Evolutionary conservation across 1,140 invertebrate species (phyloP).

Genomic region (Portunus trituberculatus): DNA sequence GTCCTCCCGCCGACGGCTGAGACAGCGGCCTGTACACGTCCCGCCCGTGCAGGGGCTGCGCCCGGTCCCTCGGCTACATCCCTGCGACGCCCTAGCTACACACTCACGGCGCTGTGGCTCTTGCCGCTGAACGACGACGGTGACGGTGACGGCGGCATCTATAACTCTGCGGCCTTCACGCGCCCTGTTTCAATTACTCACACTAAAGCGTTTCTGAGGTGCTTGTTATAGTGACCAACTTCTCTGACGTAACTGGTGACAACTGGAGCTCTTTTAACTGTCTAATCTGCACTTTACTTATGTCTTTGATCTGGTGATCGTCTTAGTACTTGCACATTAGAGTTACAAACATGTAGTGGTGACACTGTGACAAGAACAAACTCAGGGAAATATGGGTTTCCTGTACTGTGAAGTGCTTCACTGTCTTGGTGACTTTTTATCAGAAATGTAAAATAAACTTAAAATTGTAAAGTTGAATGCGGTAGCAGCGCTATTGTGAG

Average conservation of each 20-base stretch:
- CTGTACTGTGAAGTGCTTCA: neutral
- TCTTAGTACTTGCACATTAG: neutral
- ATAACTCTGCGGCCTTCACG: constrained; percentile 58
- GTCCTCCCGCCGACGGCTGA: constrained; percentile 41
- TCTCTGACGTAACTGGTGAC: neutral
- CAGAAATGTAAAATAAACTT: neutral
- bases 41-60: constrained; percentile 54
- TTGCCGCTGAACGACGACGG: constrained; percentile 34
- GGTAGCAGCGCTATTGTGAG: neutral
- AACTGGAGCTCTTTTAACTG: neutral
- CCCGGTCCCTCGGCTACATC: constrained; percentile 53
- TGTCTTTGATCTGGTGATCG: neutral
- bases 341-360: neutral
- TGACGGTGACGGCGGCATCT: neutral
- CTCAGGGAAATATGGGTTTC: neutral
- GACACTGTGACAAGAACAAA: neutral
- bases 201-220: constrained; percentile 25
- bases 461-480: neutral
- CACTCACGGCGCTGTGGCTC: neutral
- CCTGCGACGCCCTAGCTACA: constrained; percentile 49
- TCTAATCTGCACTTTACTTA: neutral
- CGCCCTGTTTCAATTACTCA: constrained; percentile 65
- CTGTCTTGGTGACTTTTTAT: constrained; percentile 21
- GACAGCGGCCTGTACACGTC: constrained; percentile 31
- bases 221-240: neutral